A percentile compares a stretch with the other conserved stretches of the same genome.
phyloP scores from a whole-genome alignment of 2,888 invertebrate genomes.

The Pyrrhia umbra region DNA sequence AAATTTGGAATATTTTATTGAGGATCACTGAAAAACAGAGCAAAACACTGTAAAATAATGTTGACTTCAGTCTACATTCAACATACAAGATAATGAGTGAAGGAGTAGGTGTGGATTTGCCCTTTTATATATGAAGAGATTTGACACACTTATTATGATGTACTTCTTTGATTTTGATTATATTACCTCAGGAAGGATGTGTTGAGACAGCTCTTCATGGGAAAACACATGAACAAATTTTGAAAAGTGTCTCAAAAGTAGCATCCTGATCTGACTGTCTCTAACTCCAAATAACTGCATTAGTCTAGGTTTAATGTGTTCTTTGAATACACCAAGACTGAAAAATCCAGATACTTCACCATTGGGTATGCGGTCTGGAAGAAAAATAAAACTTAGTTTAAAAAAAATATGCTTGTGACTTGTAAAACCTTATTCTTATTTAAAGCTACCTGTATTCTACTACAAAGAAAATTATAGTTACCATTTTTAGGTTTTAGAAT shows the following conservation, averaged over 20 bases:
- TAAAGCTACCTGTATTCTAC: too few species aligned
- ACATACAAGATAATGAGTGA: too few species aligned
- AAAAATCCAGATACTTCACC: conserved; percentile 91
- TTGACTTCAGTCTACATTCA: too few species aligned
- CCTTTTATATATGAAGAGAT: too few species aligned
- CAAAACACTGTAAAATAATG: too few species aligned
- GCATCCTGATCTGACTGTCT: conserved; percentile 94
- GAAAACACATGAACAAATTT: conserved; percentile 94
- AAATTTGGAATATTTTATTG: too few species aligned
- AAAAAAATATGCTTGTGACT: too few species aligned
- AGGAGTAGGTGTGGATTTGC: too few species aligned
- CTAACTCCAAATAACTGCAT: conserved; percentile 95
- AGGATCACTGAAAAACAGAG: too few species aligned
- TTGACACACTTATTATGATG: too few species aligned
- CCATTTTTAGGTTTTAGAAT: conserved; percentile 93
- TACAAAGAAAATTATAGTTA: conserved; percentile 66
- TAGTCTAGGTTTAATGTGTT: conserved; percentile 94
- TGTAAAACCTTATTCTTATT: too few species aligned
- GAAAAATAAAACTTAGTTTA: conserved; percentile 32
- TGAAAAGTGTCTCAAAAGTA: conserved; percentile 94
- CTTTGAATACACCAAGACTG: conserved; percentile 92
- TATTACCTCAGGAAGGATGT: conserved; percentile 94
- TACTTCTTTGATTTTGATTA: too few species aligned
- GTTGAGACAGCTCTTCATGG: conserved; percentile 93
- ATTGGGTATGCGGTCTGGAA: conserved; percentile 81